These are phyloP conservation scores for Drosophila nigrodunni DNA, from an alignment of 1,140 invertebrate genomes.

Conservation along the genomic window DNA sequence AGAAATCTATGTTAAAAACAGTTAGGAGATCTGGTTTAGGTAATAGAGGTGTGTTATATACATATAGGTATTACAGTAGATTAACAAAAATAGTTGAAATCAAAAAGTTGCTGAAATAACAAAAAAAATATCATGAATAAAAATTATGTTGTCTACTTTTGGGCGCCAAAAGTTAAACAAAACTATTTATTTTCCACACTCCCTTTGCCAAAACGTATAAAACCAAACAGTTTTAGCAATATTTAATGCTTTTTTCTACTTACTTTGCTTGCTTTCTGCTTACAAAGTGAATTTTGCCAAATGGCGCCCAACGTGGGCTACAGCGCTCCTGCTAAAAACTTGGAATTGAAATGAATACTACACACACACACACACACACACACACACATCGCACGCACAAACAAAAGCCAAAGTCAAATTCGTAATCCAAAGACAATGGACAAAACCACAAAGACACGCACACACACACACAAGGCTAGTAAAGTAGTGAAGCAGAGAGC, in stretches of 20 bases:
- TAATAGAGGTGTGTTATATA: too few relatives aligned
- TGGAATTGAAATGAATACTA: conserved; percentile 34
- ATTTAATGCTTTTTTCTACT: too few relatives aligned
- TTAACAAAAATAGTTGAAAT: too few relatives aligned
- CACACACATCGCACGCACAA: conserved; percentile 21
- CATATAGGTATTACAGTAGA: too few relatives aligned
- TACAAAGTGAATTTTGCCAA: background rate
- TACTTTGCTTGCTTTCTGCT: background rate
- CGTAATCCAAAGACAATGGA: conserved; percentile 42
- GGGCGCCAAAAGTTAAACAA: too few relatives aligned
- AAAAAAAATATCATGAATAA: too few relatives aligned
- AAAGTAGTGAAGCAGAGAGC: background rate
- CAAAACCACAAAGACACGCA: conserved; percentile 30
- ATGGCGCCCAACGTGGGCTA: background rate
- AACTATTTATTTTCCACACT: too few relatives aligned
- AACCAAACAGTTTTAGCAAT: too few relatives aligned
- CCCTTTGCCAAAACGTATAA: too few relatives aligned
- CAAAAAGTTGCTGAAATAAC: too few relatives aligned
- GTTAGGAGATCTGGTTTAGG: too few relatives aligned
- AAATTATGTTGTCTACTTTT: too few relatives aligned
- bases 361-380: conserved; percentile 35
- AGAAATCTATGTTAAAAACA: background rate
- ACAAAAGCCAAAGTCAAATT: conserved; percentile 43
- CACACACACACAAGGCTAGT: conserved; percentile 24
- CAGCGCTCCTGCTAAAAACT: conserved; percentile 16